Base-by-base conservation (phyloP, 2,888 invertebrate species). In the Agrotis segetum region DNA sequence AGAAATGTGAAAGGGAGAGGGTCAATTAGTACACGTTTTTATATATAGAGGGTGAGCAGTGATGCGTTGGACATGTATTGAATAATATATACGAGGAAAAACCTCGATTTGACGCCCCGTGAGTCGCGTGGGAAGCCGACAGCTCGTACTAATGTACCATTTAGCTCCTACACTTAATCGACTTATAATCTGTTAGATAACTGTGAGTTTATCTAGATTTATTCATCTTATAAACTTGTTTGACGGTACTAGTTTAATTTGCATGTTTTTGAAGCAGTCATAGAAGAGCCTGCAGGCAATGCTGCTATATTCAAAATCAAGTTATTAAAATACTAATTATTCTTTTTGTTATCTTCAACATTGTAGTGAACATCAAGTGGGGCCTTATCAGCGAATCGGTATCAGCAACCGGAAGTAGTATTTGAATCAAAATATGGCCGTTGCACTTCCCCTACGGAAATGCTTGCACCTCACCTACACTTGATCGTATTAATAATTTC, bases 381-480 rank as follows among this genome's bases (percentile, higher is more conserved):
- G 82, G 73, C 71, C 77, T 79, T 84, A 81, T 88, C 85, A 85
- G 74, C 65, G 74, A 81, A 85, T 76, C 80, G 70, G 60, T 74
- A 71, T 75, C 80, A 67, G 60, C 74, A 67, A 84, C 70, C 93
- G 95, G 95, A 96, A 93, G 88, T 82, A 88, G 85, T 90, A 94
- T 95, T 95, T 94, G 87, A 95, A 95, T 96, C 88, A 86, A 85
- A 93, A 92, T 92, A 94, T 93, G 92, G 94, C 76, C 80, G 87
- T 86, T 88, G 90, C 91, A 92, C 89, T 95, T 95, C 96, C 95
- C 92, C 91, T 87, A 88, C 94, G 95, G 95, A 95, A 95, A 84
- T 84, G 90, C 78, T 88, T 79, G 84, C 83, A 89, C 77, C 88
- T 81, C 90, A 82, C 89, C 92, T 89, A 89, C 88, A 84, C 82